Evolutionary conservation across 2,113 vertebrate species (phyloP).

Genomic region (Prionailurus viverrinus): DNA sequence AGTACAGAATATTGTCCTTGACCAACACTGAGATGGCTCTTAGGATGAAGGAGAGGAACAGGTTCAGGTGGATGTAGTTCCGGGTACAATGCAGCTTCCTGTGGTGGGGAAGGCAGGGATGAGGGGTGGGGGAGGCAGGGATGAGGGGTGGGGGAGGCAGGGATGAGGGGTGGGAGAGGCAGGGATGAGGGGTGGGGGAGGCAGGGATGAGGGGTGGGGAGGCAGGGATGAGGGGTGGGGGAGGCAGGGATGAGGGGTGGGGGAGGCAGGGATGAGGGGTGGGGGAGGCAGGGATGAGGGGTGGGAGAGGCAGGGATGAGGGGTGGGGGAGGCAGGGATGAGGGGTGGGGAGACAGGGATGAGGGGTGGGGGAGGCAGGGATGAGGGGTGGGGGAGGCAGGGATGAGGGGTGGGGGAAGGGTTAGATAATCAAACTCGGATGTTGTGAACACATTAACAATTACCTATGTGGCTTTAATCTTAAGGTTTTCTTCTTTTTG

Average conservation of each 20-base stretch:
- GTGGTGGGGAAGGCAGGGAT: background rate
- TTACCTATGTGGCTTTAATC: background rate
- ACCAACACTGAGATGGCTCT: conserved; percentile 93
- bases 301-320: background rate
- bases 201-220: background rate
- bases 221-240: background rate
- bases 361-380: background rate
- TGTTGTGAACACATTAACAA: conserved; percentile 42
- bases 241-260: background rate
- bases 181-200: background rate
- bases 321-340: background rate
- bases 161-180: background rate
- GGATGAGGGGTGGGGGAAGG: background rate
- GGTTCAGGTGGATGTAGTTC: conserved; percentile 97
- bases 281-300: background rate
- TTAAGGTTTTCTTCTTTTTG: background rate
- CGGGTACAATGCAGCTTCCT: conserved; percentile 97
- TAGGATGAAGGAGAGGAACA: conserved; percentile 97
- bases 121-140: background rate
- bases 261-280: background rate
- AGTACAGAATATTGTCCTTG: conserved; percentile 94
- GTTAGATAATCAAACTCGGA: conserved; percentile 48
- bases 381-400: background rate
- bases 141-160: background rate
- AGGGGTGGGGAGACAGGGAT: background rate